These are phyloP conservation scores for Clepsis dumicolana DNA, from an alignment of 2,888 invertebrate species.

Conservation along the genomic window DNA sequence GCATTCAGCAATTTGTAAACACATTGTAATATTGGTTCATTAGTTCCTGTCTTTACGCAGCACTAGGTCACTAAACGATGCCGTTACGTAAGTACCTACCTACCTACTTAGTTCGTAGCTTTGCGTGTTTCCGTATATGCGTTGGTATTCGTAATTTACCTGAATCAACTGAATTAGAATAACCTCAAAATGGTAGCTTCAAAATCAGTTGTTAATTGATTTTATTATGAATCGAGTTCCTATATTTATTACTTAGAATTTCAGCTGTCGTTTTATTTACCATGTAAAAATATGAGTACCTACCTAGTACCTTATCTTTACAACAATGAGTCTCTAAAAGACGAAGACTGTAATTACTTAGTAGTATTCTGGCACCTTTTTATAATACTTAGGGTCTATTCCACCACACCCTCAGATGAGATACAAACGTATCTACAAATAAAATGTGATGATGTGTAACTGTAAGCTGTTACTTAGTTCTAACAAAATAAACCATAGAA, in stretches of 20 bases:
- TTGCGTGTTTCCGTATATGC: constrained; percentile 39
- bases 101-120: background rate
- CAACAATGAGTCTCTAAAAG: too few relatives aligned
- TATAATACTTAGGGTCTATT: too few relatives aligned
- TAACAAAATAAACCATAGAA: too few relatives aligned
- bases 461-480: too few relatives aligned
- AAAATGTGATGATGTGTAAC: too few relatives aligned
- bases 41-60: constrained; percentile 39
- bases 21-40: constrained; percentile 11
- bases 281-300: too few relatives aligned
- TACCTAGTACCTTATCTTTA: too few relatives aligned
- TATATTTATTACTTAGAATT: background rate
- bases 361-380: too few relatives aligned
- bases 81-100: constrained; percentile 34
- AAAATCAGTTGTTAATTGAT: background rate
- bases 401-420: too few relatives aligned
- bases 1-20: background rate
- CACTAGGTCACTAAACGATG: constrained; percentile 34
- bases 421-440: too few relatives aligned
- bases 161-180: constrained; percentile 31
- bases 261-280: too few relatives aligned
- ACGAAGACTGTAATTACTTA: too few relatives aligned
- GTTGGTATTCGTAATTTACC: constrained; percentile 27
- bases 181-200: constrained; percentile 11
- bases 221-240: constrained; percentile 11